These are phyloP conservation scores for Drosophila mojavensis DNA, from an alignment of 1,140 invertebrate genomes.

Conservation along the genomic window DNA sequence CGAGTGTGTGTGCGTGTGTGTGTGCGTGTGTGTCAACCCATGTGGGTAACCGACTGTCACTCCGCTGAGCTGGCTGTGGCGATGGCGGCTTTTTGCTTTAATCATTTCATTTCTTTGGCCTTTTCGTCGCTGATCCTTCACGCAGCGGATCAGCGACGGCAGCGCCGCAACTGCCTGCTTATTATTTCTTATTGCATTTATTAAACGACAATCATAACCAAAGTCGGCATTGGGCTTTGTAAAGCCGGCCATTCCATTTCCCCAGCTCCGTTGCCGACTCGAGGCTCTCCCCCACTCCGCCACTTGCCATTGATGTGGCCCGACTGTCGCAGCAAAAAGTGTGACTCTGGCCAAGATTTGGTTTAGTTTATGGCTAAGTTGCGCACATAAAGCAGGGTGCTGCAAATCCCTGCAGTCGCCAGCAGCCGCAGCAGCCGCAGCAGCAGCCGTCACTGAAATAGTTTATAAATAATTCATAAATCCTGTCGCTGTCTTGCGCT, in stretches of 20 bases:
- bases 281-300: background rate
- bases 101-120: conserved; percentile 72
- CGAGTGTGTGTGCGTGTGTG: conserved; percentile 31
- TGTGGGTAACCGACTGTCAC: conserved; percentile 66
- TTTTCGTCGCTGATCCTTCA: conserved; percentile 64
- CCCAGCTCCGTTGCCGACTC: conserved; percentile 29
- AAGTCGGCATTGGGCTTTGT: conserved; percentile 62
- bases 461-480: conserved; percentile 78
- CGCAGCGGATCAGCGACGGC: conserved; percentile 42
- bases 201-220: conserved; percentile 84
- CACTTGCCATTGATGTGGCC: conserved; percentile 13
- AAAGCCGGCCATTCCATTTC: conserved; percentile 13
- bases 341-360: conserved; percentile 77
- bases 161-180: conserved; percentile 63
- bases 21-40: conserved; percentile 56
- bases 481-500: conserved; percentile 28
- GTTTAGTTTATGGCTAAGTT: conserved; percentile 82
- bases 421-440: conserved; percentile 4
- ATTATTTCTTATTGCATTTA: conserved; percentile 84
- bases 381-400: conserved; percentile 68
- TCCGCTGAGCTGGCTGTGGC: conserved; percentile 27
- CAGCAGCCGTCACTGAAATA: conserved; percentile 17
- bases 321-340: conserved; percentile 66
- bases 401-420: conserved; percentile 50
- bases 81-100: conserved; percentile 75